Percentiles rank a stretch among this genome's conserved stretches.
These are phyloP conservation scores for Nemapogon koenigi DNA, from an alignment of 2,888 invertebrate species.

Conservation along the genomic window DNA sequence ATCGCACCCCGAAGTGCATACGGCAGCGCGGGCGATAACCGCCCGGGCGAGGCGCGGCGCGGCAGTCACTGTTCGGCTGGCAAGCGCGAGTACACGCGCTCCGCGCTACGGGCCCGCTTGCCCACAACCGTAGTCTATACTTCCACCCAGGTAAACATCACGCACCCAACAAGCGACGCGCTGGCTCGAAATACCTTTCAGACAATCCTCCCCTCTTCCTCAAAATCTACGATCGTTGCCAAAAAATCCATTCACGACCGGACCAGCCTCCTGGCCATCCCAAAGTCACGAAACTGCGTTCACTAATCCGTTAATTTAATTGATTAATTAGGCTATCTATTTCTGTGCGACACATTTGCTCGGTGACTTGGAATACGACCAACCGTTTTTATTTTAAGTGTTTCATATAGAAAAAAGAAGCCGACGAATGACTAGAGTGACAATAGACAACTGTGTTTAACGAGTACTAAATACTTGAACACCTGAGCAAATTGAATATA, in stretches of 20 bases:
- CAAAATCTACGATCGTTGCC: background rate
- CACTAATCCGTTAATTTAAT: slow-evolving; percentile 8
- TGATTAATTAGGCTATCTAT: slow-evolving; percentile 6
- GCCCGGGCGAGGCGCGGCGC: slow-evolving; percentile 32
- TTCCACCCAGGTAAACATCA: slow-evolving; percentile 4
- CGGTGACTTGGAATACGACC: slow-evolving; percentile 6
- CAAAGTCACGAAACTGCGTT: too few relatives aligned
- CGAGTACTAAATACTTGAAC: slow-evolving; percentile 1
- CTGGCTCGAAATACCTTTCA: slow-evolving; percentile 1
- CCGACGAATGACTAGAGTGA: slow-evolving; percentile 7
- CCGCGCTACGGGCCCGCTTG: slow-evolving; percentile 21
- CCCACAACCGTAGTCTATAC: background rate
- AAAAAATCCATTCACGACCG: too few relatives aligned
- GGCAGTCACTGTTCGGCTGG: slow-evolving; percentile 52
- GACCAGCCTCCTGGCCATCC: too few relatives aligned
- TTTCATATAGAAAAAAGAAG: slow-evolving; percentile 6
- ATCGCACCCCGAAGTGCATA: slow-evolving; percentile 2
- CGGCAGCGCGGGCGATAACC: slow-evolving; percentile 38
- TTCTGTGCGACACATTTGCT: slow-evolving; percentile 4
- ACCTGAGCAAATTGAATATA: slow-evolving; percentile 7
- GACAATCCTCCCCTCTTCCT: background rate
- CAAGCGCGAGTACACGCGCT: slow-evolving; percentile 56
- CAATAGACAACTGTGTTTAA: slow-evolving; percentile 9
- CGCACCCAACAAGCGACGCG: background rate
- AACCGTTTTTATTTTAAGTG: slow-evolving; percentile 2